These are phyloP conservation scores for Ypsolopha sequella DNA, from an alignment of 2,888 invertebrate species.

Conservation along the genomic window DNA sequence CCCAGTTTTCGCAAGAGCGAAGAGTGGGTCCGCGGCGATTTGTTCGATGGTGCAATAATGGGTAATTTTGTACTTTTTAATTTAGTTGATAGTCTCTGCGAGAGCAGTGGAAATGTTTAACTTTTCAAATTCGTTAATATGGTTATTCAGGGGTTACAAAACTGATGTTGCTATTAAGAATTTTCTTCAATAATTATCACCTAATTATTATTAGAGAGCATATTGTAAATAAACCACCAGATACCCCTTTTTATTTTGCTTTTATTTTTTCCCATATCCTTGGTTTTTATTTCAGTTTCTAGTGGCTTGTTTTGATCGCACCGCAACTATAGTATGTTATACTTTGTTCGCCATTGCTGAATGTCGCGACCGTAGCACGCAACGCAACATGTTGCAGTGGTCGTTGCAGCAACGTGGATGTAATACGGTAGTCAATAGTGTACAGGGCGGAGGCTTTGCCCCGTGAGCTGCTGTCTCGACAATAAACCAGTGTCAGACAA, in stretches of 20 bases:
- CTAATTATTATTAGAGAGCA: conserved; percentile 60
- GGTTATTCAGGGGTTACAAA: conserved; percentile 56
- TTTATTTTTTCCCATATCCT: conserved; percentile 41
- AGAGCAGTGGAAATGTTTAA: conserved; percentile 41
- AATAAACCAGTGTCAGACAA: conserved; percentile 72
- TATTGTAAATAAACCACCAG: conserved; percentile 70
- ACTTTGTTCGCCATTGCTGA: not conserved
- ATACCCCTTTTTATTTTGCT: conserved; percentile 65
- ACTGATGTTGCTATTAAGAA: conserved; percentile 50
- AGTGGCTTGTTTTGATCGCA: not conserved
- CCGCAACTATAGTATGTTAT: not conserved
- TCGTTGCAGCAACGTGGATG: not conserved
- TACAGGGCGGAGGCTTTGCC: conserved; percentile 34
- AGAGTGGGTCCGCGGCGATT: conserved; percentile 23
- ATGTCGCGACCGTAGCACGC: not conserved
- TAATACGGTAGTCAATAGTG: conserved; percentile 44
- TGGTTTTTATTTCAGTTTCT: conserved; percentile 12
- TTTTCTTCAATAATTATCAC: conserved; percentile 59
- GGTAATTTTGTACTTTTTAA: conserved; percentile 55
- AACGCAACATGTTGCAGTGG: not conserved
- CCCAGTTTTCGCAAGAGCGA: no score
- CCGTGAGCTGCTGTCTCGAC: conserved; percentile 65
- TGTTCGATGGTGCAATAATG: conserved; percentile 47
- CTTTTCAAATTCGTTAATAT: conserved; percentile 50
- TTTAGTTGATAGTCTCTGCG: conserved; percentile 49